Base-by-base conservation (phyloP, 2,113 vertebrate genomes). In the Chiloscyllium plagiosum region DNA sequence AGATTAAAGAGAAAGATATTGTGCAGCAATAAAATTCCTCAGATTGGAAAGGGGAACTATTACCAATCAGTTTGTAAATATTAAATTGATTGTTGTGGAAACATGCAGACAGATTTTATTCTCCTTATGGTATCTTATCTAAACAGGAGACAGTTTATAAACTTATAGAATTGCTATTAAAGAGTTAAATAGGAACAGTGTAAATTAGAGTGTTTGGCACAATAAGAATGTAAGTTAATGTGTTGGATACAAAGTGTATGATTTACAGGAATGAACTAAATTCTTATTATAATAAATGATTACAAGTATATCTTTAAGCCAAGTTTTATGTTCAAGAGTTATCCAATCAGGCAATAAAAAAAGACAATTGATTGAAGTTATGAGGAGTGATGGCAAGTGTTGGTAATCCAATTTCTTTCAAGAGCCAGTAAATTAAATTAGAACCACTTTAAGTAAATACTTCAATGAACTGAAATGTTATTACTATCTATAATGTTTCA, bases 1-100 rank as follows among this genome's bases (percentile, higher is more conserved):
- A 52, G 96, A 92, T 96, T 96, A 93, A 93, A 96, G 66, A 56
- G 89, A 56, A 95, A 92, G 1, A 4, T 85, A 33, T 96, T 69
- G 94, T 96, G n/a, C 3, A 37, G 76, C 24, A 72, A 72, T 24
- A 72, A 29, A 72, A 26, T 26, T 72, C 29, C 24, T 72, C 70
- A 72, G 70, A 5, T 15, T 78, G 4, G 26, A 13, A 78, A 78
- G 33, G 13, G 5, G 33, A 78, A 78, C n/a, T 78, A n/a, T 78
- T 78, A 15, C 2, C 33, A 78, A 12, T 37, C 76, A 4, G n/a
- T n/a, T 37, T 2, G n/a, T 37, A 78, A 37, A n/a, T 78, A 15
- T 78, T 37, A 78, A 33, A 78, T 78, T 78, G 15, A n/a, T n/a
- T 13, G 15, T 37, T 17, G 15, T n/a, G 33, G 12, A 78, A 78